These are phyloP conservation scores for Arbacia lixula DNA, from an alignment of 53 echinoderm and acorn worm species.

Conservation along the genomic window DNA sequence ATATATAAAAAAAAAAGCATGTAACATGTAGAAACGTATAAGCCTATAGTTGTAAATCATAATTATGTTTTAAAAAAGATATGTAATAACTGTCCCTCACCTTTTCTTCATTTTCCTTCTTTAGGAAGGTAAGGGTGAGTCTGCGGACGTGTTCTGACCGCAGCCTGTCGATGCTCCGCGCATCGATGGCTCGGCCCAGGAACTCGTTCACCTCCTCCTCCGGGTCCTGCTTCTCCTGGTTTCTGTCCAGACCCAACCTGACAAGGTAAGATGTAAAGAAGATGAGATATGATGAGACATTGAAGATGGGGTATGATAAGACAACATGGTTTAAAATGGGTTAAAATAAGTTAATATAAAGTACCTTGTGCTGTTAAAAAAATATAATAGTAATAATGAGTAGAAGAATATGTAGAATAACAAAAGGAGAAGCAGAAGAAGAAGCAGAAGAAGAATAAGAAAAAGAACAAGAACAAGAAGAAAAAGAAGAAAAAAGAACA, in stretches of 20 bases:
- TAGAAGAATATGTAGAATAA: neutral
- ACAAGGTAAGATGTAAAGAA: neutral
- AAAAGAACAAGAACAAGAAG: neutral
- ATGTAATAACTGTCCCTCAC: no score
- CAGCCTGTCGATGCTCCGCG: constrained; percentile 97
- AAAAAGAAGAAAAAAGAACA: neutral
- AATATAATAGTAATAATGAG: neutral
- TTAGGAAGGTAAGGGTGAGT: constrained; percentile 92
- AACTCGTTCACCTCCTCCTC: constrained; percentile 99
- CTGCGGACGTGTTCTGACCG: constrained; percentile 98
- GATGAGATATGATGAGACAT: neutral
- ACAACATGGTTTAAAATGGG: neutral
- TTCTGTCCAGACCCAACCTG: constrained; percentile 89
- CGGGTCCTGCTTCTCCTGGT: constrained; percentile 75
- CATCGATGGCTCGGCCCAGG: constrained; percentile 97
- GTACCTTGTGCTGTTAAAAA: neutral
- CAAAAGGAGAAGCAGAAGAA: neutral
- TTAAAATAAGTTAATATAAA: neutral
- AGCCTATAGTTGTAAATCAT: no score
- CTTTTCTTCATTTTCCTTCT: constrained; percentile 92
- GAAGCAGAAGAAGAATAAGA: neutral
- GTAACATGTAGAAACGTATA: no score
- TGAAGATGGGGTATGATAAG: neutral
- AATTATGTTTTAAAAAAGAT: no score
- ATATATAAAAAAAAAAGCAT: no score